Percentiles rank a stretch among this genome's conserved stretches.
These are phyloP conservation scores for Agrochola litura DNA, from an alignment of 2,888 invertebrate genomes.

Conservation along the genomic window DNA sequence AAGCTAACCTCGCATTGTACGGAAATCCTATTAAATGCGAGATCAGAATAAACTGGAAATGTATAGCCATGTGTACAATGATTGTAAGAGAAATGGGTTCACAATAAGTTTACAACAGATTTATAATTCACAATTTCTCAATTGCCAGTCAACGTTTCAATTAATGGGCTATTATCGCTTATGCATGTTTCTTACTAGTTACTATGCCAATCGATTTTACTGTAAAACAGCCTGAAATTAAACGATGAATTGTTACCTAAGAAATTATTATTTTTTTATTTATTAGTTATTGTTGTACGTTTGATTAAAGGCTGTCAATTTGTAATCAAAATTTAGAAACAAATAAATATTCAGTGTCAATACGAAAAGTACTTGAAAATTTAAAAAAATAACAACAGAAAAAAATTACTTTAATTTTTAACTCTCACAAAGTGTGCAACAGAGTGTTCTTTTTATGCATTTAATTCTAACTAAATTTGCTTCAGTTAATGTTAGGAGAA, in stretches of 20 bases:
- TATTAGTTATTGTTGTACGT: constrained; percentile 11
- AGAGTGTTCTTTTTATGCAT: constrained; percentile 25
- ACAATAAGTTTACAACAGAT: constrained; percentile 3
- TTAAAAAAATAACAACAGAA: background rate
- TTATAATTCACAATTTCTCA: background rate
- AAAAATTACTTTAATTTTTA: constrained; percentile 2
- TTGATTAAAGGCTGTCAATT: constrained; percentile 51
- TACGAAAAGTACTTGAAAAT: constrained; percentile 18
- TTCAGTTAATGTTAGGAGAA: constrained; percentile 31
- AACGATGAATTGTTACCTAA: constrained; percentile 19
- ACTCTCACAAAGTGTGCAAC: constrained; percentile 30
- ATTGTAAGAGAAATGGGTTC: background rate
- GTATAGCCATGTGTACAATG: no score
- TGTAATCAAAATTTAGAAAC: constrained; percentile 16
- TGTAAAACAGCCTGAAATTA: constrained; percentile 49
- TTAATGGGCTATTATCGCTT: constrained; percentile 9
- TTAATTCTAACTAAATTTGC: constrained; percentile 39
- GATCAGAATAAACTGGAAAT: no score
- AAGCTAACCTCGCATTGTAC: no score
- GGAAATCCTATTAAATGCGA: no score
- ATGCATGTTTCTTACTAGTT: background rate
- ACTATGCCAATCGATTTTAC: constrained; percentile 47
- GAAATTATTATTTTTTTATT: constrained; percentile 16
- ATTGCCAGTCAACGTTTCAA: background rate
- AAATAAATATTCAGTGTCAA: constrained; percentile 3